Evolutionary conservation across 2,888 invertebrate species (phyloP).

Genomic region (Chaetogeoica ovagalla): DNA sequence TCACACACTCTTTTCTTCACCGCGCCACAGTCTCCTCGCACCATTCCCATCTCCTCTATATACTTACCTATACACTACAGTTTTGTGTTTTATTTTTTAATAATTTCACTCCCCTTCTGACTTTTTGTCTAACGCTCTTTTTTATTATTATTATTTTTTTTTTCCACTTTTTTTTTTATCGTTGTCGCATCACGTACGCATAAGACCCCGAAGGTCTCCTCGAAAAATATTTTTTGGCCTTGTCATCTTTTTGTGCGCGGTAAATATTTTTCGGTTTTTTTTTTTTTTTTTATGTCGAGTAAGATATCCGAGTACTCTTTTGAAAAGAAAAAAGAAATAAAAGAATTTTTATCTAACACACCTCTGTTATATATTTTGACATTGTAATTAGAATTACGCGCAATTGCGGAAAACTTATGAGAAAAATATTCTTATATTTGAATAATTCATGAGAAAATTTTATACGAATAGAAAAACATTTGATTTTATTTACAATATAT

Average conservation of each 20-base stretch:
- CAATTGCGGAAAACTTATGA: conserved; percentile 2
- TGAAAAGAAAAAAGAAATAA: background rate
- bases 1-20: conserved; percentile 16
- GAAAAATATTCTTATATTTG: too few relatives aligned
- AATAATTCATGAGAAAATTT: too few relatives aligned
- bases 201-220: conserved; percentile 42
- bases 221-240: conserved; percentile 53
- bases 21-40: background rate
- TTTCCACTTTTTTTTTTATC: conserved; percentile 9
- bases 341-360: conserved; percentile 32
- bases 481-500: too few relatives aligned
- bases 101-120: conserved; percentile 51
- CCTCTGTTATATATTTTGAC: conserved; percentile 6
- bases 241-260: conserved; percentile 47
- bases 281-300: conserved; percentile 43
- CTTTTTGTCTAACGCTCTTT: conserved; percentile 50
- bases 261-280: conserved; percentile 15
- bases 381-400: conserved; percentile 37
- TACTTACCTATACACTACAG: background rate
- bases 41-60: background rate
- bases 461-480: too few relatives aligned
- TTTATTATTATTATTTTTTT: conserved; percentile 1
- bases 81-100: conserved; percentile 52
- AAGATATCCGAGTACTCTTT: conserved; percentile 45
- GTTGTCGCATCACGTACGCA: conserved; percentile 41